These are phyloP conservation scores for Stictonetta naevosa DNA, from an alignment of 2,113 vertebrate genomes.

Conservation along the genomic window DNA sequence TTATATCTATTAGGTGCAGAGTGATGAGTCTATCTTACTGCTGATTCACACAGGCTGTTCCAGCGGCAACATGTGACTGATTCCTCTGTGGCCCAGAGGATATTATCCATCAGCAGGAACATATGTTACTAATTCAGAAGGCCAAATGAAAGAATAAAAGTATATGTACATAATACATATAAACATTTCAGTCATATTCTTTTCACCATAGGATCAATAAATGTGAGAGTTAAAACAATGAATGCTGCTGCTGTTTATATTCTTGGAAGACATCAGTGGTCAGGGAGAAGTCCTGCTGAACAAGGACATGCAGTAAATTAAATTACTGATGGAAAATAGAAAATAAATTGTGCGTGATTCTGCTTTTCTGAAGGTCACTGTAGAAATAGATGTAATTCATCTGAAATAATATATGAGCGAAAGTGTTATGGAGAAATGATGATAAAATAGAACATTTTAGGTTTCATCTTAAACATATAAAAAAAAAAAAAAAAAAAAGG, in stretches of 20 bases:
- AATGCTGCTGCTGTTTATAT: neutral
- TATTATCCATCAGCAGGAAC: slow-evolving; percentile 72
- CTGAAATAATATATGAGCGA: neutral
- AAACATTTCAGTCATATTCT: slow-evolving; percentile 25
- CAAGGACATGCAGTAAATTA: neutral
- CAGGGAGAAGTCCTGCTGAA: neutral
- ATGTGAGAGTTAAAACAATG: neutral
- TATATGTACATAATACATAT: slow-evolving; percentile 27
- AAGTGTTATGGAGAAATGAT: neutral
- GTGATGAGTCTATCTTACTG: slow-evolving; percentile 75
- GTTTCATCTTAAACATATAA: neutral
- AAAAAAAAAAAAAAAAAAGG: neutral
- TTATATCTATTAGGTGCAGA: slow-evolving; percentile 76
- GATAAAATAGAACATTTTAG: neutral
- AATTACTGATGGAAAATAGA: neutral
- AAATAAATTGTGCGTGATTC: neutral
- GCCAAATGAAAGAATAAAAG: slow-evolving; percentile 59
- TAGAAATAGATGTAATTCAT: neutral
- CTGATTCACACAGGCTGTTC: slow-evolving; percentile 72
- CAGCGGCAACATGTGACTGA: slow-evolving; percentile 67
- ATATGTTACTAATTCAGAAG: slow-evolving; percentile 70
- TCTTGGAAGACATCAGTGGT: neutral
- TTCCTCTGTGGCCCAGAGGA: slow-evolving; percentile 67
- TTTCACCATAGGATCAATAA: neutral
- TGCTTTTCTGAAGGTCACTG: neutral